Evolutionary conservation across 2,888 invertebrate species (phyloP), one percentile per base, ranked within the genome.

Genomic region (Drosophila eohydei): DNA sequence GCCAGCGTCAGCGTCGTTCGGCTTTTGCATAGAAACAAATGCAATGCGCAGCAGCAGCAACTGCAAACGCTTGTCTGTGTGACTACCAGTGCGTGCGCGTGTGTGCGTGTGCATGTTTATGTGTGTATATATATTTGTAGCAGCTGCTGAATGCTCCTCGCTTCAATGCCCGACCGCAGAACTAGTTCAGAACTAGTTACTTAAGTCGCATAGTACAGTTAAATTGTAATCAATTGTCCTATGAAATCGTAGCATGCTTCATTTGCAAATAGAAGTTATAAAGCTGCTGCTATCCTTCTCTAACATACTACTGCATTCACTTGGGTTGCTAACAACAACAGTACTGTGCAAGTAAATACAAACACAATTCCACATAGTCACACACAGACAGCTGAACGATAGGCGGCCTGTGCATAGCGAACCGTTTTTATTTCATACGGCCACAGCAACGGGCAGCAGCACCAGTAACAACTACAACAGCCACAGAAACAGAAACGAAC

Each of bases 361-460:
- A 16, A 46, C 11, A 38, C 32, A 61, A 36, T 28, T 40, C 26
- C 50, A 52, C 16, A 14, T n/a, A 38, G 6, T 16, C 46, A n/a
- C n/a, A 36, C 32, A 40, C 43, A 44, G 43, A n/a, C 46, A 60
- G 26, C 43, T 51, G 51, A 60, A 38, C 48, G 59, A 64, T 69
- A 72, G 67, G 63, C 75, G 57, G 57, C 71, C 66, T 88, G 88
- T 77, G 84, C 88, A 90, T 90, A 88, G 80, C 78, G 91, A 81
- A 89, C 87, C 83, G 91, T 88, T 91, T 91, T 89, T 91, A 91
- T 91, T 91, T 90, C 91, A 91, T 91, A 90, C 38, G 80, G 71
- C 71, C 73, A 74, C 73, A 68, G 52, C 59, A 60, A 52, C 56
- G 56, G 41, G 43, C 56, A 56, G 14, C 54, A 28, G 16, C 28